These are phyloP conservation scores for Rhopalosiphum maidis DNA, from an alignment of 1,140 invertebrate species.

Conservation along the genomic window DNA sequence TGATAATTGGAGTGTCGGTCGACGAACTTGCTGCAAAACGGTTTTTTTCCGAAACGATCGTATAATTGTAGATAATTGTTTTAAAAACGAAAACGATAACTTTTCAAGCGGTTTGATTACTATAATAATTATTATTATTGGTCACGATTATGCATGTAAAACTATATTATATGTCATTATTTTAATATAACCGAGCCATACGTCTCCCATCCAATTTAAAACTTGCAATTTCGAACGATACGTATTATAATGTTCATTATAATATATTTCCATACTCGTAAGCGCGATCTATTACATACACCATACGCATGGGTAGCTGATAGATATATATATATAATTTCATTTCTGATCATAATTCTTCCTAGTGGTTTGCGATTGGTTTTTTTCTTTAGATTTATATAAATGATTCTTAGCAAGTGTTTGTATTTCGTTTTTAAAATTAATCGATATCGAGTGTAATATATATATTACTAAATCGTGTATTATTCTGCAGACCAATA, in stretches of 20 bases:
- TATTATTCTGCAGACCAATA: neutral
- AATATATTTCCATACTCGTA: neutral
- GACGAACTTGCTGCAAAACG: neutral
- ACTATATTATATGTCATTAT: neutral
- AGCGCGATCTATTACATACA: neutral
- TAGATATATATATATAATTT: neutral
- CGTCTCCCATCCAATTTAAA: slow-evolving; percentile 24
- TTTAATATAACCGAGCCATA: neutral
- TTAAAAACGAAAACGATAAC: neutral
- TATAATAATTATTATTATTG: neutral
- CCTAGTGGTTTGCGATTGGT: neutral
- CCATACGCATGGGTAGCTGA: neutral
- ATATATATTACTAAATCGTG: neutral
- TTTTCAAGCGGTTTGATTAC: neutral
- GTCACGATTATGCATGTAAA: neutral
- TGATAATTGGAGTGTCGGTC: too few relatives aligned
- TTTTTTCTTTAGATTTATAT: neutral
- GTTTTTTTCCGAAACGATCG: neutral
- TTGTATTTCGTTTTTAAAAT: neutral
- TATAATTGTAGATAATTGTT: neutral
- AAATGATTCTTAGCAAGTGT: neutral
- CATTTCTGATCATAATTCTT: neutral
- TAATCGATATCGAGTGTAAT: neutral
- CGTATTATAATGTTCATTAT: neutral
- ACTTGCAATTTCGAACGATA: neutral